Conservation (phyloP, 2,888 invertebrate species). For the Cataglyphis rosenhaueri region DNA sequence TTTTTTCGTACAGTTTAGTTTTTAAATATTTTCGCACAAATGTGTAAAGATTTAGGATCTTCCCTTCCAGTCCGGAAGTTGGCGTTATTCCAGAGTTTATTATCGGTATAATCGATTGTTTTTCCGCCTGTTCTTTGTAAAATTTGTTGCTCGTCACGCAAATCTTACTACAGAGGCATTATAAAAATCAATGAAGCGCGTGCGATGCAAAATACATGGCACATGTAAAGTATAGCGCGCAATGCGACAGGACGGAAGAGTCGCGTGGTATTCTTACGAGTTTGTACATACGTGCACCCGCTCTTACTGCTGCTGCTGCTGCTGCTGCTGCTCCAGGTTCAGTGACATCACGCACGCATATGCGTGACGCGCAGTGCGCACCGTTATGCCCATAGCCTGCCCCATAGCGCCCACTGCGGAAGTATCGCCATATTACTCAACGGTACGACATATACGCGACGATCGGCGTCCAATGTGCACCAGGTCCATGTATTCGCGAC, state of each 20-base stretch:
- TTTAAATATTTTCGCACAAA: not conserved
- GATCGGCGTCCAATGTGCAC: slow-evolving; percentile 57
- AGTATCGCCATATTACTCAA: slow-evolving; percentile 72
- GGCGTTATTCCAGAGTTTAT: not conserved
- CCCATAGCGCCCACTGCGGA: slow-evolving; percentile 78
- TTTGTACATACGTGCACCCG: slow-evolving; percentile 39
- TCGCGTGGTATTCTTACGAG: slow-evolving; percentile 27
- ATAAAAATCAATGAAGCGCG: slow-evolving; percentile 16
- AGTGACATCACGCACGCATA: slow-evolving; percentile 85
- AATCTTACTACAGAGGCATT: not conserved
- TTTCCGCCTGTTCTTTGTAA: not conserved
- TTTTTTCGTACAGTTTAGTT: not conserved
- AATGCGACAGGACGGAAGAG: slow-evolving; percentile 25
- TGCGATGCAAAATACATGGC: not conserved
- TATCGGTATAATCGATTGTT: not conserved
- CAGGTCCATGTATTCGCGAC: slow-evolving; percentile 38
- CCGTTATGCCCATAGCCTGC: slow-evolving; percentile 83
- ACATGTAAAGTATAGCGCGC: not conserved
- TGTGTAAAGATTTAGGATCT: not conserved
- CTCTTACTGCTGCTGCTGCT: slow-evolving; percentile 40
- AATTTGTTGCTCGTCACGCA: slow-evolving; percentile 1
- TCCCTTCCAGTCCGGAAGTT: not conserved
- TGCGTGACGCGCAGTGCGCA: slow-evolving; percentile 84
- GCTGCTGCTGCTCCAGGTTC: slow-evolving; percentile 79
- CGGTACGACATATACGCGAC: slow-evolving; percentile 55